Conservation (phyloP, 2,888 invertebrate genomes). For the Nemotelus nigrinus region DNA sequence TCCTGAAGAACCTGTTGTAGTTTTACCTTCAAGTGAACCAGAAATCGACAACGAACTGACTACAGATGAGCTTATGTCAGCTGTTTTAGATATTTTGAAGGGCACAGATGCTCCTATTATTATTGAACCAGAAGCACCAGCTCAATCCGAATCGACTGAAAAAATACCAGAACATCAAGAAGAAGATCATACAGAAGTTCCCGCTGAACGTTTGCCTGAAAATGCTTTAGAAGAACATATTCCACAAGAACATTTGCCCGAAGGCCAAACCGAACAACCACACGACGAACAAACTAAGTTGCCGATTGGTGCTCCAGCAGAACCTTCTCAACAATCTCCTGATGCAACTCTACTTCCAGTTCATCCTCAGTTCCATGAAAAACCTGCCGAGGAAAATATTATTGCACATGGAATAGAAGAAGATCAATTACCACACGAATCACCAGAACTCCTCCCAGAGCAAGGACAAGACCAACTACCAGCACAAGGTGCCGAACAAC, state of each 20-base stretch:
- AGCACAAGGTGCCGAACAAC: not conserved
- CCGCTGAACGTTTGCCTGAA: not conserved
- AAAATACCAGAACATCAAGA: constrained; percentile 37
- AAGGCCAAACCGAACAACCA: not conserved
- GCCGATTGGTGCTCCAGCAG: not conserved
- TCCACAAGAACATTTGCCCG: not conserved
- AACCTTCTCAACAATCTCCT: not conserved
- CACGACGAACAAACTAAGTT: not conserved
- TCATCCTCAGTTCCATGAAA: not conserved
- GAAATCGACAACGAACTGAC: constrained; percentile 27
- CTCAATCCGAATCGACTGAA: not conserved
- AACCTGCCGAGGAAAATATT: not conserved
- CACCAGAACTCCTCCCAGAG: no score
- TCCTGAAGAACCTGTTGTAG: not conserved
- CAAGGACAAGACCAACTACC: no score
- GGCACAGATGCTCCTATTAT: constrained; percentile 21
- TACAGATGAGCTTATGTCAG: constrained; percentile 37
- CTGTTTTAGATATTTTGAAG: constrained; percentile 32
- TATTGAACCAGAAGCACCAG: not conserved
- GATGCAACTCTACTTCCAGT: constrained; percentile 9
- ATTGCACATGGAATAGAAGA: not conserved
- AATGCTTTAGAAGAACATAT: constrained; percentile 2
- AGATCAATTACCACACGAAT: not conserved
- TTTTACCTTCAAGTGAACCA: not conserved
- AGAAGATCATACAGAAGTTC: constrained; percentile 22